Conservation (phyloP, 2,113 vertebrate genomes). For the Panthera uncia region DNA sequence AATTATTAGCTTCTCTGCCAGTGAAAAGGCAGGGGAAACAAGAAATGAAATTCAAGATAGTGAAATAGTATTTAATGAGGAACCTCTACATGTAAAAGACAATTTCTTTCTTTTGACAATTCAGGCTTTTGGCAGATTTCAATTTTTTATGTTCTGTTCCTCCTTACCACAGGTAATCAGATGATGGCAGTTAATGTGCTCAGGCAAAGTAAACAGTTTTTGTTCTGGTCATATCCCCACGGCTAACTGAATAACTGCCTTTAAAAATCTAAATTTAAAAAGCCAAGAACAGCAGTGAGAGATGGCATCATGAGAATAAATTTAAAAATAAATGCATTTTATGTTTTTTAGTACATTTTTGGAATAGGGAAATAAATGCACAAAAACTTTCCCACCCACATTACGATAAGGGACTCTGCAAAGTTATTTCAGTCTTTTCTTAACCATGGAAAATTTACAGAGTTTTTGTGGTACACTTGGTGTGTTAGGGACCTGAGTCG, state of each 20-base stretch:
- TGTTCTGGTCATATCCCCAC: conserved; percentile 26
- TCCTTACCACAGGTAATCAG: conserved; percentile 26
- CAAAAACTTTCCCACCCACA: conserved; percentile 73
- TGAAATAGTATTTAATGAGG: neutral
- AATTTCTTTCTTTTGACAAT: conserved; percentile 13
- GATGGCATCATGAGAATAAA: conserved; percentile 74
- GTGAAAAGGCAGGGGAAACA: conserved; percentile 17
- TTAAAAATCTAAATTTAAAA: conserved; percentile 76
- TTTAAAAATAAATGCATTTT: conserved; percentile 78
- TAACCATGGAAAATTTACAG: conserved; percentile 65
- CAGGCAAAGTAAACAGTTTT: conserved; percentile 60
- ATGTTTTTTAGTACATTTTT: conserved; percentile 73
- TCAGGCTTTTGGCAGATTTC: conserved; percentile 5
- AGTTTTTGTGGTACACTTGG: conserved; percentile 37
- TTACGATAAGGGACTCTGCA: conserved; percentile 45
- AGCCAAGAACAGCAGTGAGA: conserved; percentile 74
- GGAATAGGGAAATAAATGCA: conserved; percentile 73
- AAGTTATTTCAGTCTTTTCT: conserved; percentile 73
- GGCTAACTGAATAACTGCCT: conserved; percentile 54
- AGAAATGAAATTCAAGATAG: conserved; percentile 41
- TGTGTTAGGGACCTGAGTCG: conserved; percentile 22
- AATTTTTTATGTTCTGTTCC: conserved; percentile 27
- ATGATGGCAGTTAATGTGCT: neutral
- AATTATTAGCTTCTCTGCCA: neutral
- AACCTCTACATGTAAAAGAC: neutral